Evolutionary conservation across 2,888 invertebrate genomes (phyloP).

Genomic region (Drosophila meridionalis): DNA sequence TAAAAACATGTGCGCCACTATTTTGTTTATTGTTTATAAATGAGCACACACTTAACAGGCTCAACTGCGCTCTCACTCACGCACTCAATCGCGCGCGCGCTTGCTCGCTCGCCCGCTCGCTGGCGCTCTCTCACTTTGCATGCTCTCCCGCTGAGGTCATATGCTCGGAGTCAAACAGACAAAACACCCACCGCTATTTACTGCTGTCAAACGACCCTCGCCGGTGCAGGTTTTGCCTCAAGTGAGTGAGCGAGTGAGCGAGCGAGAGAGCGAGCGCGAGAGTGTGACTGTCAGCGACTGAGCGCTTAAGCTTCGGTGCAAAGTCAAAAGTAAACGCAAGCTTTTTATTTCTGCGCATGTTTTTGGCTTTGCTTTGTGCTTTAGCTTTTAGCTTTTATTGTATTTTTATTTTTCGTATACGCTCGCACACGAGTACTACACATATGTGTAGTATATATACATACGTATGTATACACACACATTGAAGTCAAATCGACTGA

Average conservation of each 20-base stretch:
- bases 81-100: not conserved
- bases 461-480: constrained; percentile 8
- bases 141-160: constrained; percentile 63
- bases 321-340: constrained; percentile 60
- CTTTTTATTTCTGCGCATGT: constrained; percentile 52
- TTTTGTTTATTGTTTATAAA: constrained; percentile 81
- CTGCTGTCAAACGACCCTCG: constrained; percentile 54
- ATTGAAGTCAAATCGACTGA: constrained; percentile 63
- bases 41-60: constrained; percentile 62
- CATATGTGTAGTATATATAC: constrained; percentile 23
- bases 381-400: constrained; percentile 27
- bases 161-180: constrained; percentile 31
- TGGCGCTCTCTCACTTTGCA: constrained; percentile 16
- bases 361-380: constrained; percentile 51
- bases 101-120: not conserved
- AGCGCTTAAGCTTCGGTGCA: constrained; percentile 41
- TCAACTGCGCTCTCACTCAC: constrained; percentile 13
- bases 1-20: constrained; percentile 79
- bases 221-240: constrained; percentile 64
- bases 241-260: not conserved
- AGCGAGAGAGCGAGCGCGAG: constrained; percentile 2
- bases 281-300: constrained; percentile 11
- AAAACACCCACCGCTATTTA: constrained; percentile 50
- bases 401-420: constrained; percentile 23
- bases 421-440: constrained; percentile 6